Conservation (phyloP, 1,140 invertebrate genomes). For the Dermatophagoides farinae region DNA sequence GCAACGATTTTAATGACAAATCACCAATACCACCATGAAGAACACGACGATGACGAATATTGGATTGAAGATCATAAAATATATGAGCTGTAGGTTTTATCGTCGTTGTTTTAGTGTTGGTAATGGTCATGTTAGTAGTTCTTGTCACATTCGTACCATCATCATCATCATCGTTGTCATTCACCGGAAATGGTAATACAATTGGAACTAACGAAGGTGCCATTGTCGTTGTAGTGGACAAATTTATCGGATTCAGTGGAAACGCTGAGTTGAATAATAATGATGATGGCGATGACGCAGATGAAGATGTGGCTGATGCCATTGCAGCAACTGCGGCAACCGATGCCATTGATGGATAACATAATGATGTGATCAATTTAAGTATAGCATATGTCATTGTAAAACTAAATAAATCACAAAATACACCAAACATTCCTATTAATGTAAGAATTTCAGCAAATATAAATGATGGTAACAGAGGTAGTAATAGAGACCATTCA, state of each 20-base stretch:
- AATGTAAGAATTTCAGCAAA: not conserved
- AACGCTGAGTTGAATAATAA: not conserved
- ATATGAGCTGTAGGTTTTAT: not conserved
- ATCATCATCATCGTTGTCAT: not conserved
- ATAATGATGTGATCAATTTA: conserved; percentile 1
- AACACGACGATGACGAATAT: no score
- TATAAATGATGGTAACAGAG: conserved; percentile 1
- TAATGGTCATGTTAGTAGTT: not conserved
- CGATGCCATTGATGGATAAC: conserved; percentile 7
- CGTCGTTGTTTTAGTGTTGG: not conserved
- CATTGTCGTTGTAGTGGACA: not conserved
- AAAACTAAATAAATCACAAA: conserved; percentile 6
- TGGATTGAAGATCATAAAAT: no score
- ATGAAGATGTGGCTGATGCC: not conserved
- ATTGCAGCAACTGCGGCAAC: conserved; percentile 1
- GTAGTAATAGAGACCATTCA: not conserved
- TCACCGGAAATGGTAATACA: not conserved
- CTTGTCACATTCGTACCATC: no score
- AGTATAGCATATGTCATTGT: conserved; percentile 6
- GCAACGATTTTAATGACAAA: no score
- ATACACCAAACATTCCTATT: conserved; percentile 5
- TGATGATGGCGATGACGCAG: not conserved
- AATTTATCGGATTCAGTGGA: not conserved
- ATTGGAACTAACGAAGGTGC: not conserved
- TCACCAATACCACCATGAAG: no score